Conservation (phyloP, 2,797 vertebrate genomes). For the Borostomias antarcticus region DNA sequence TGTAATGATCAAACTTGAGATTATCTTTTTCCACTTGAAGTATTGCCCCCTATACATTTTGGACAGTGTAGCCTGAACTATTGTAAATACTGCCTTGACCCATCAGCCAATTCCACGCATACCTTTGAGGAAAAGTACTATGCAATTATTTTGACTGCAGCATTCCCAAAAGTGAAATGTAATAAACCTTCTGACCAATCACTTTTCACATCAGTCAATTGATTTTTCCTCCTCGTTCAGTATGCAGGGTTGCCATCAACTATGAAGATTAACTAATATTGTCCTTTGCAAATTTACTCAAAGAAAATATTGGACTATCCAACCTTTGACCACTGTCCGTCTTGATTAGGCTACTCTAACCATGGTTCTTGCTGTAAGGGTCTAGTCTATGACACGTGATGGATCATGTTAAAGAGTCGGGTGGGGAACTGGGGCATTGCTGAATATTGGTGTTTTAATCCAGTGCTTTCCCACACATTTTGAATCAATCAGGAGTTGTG, state of each 20-base stretch:
- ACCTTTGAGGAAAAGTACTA: constrained; percentile 58
- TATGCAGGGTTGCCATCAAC: constrained; percentile 24
- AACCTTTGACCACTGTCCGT: constrained; percentile 3
- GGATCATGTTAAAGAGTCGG: constrained; percentile 16
- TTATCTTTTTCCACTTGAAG: not conserved
- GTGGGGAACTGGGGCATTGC: constrained; percentile 49
- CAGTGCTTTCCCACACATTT: constrained; percentile 44
- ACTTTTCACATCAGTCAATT: constrained; percentile 12
- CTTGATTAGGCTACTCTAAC: not conserved
- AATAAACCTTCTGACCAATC: constrained; percentile 27
- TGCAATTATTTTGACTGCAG: constrained; percentile 61
- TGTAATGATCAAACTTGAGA: not conserved
- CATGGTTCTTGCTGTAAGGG: not conserved
- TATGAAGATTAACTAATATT: constrained; percentile 6
- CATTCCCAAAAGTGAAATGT: constrained; percentile 39
- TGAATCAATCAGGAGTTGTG: constrained; percentile 25
- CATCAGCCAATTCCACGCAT: constrained; percentile 35
- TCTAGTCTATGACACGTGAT: constrained; percentile 31
- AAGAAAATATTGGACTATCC: constrained; percentile 6
- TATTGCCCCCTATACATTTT: not conserved
- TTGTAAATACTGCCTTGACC: constrained; percentile 26
- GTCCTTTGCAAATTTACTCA: constrained; percentile 29
- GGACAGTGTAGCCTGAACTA: constrained; percentile 16
- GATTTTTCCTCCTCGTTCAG: constrained; percentile 18
- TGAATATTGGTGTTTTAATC: constrained; percentile 30